These are phyloP conservation scores for Trachemys scripta DNA, from an alignment of 2,113 vertebrate genomes.

Conservation along the genomic window DNA sequence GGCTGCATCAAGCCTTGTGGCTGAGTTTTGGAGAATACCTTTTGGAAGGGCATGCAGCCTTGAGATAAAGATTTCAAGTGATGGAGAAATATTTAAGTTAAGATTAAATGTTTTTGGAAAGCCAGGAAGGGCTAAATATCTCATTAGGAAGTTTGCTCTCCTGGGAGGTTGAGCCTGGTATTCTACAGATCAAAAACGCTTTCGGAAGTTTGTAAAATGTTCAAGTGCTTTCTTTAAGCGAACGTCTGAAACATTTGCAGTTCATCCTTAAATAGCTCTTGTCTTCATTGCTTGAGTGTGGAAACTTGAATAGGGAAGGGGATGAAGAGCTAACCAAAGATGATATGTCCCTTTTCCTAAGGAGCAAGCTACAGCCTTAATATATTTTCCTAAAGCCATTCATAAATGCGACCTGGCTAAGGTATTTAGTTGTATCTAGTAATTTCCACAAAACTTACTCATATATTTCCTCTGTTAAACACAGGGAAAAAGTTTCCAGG, in stretches of 20 bases:
- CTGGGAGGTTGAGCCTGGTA: not conserved
- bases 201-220: not conserved
- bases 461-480: not conserved
- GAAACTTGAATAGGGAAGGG: not conserved
- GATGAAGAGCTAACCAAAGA: not conserved
- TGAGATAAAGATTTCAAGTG: rapidly evolving
- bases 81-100: not conserved
- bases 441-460: not conserved
- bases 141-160: not conserved
- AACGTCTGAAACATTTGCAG: not conserved
- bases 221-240: not conserved
- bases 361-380: not conserved
- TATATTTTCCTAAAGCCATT: not conserved
- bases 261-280: not conserved
- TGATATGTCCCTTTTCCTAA: not conserved
- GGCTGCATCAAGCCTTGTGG: not conserved
- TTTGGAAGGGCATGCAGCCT: not conserved
- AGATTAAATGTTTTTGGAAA: not conserved
- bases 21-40: not conserved
- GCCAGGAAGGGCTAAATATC: not conserved
- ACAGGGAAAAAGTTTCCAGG: not conserved
- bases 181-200: rapidly evolving
- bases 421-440: not conserved
- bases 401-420: not conserved
- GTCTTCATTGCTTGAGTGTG: not conserved